Evolutionary conservation across 2,797 vertebrate species (phyloP), one percentile per base, ranked within the genome.

Genomic region (Liparis tanakae): DNA sequence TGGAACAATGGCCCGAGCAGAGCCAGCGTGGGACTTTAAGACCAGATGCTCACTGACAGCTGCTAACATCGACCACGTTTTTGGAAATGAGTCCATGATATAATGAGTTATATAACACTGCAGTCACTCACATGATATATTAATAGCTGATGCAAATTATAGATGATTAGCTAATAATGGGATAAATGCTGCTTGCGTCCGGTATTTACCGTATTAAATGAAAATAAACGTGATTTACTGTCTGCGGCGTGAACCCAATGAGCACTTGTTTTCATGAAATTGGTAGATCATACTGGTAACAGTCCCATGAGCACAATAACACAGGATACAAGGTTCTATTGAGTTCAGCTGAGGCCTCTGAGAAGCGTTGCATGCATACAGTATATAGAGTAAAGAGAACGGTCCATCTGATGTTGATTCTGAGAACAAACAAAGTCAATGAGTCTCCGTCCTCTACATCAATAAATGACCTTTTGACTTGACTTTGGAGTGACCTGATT

Each of bases 141-240:
- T 88, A 72, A 80, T 76, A 82, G 83, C 58, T 69, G 71, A 81
- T 83, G 76, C 61, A 87, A 90, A 92, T 88, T 85, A 74, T 0
- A 78, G 55, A 70, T 50, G 53, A 86, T 85, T 84, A 56, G 67
- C 74, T 72, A 9, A 41, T 81, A 88, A 91, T 88, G 84, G 67
- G 58, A 65, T 82, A 76, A 85, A 82, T 86, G 79, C 5, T 67
- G 68, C 78, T 15, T 17, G 56, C 54, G 70, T 85, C 82, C 10
- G 46, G 78, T 64, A 64, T 82, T 89, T 67, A 15, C 60, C 17
- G 36, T 56, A 48, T 67, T 72, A 34, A 58, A 79, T 70, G 59
- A 54, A 69, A 89, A 80, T 81, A 41, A 81, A 75, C 54, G 36
- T 72, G 72, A 83, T 82, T 76, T 64, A 74, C 65, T 36, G 74